Evolutionary conservation across 2,888 invertebrate species (phyloP).

Genomic region (Acronicta alni): DNA sequence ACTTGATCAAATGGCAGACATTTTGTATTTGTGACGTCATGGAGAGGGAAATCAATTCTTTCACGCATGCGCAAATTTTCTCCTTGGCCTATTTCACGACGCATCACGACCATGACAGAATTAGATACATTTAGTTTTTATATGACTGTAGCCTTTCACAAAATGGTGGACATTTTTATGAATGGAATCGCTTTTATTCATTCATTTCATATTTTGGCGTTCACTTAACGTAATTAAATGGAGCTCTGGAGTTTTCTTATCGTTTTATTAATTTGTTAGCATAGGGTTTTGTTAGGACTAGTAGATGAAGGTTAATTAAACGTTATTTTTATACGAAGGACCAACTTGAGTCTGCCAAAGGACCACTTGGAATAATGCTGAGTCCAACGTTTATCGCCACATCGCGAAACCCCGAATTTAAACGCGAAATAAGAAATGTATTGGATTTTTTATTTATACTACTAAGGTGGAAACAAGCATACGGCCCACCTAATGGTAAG

Average conservation of each 20-base stretch:
- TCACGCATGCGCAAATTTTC: conserved; percentile 79
- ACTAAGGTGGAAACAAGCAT: too few species aligned
- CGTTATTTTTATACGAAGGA: background rate
- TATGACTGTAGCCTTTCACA: conserved; percentile 61
- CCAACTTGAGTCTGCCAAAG: background rate
- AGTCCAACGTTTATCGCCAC: background rate
- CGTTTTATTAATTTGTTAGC: conserved; percentile 4
- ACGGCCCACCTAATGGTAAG: too few species aligned
- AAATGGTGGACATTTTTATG: conserved; percentile 80
- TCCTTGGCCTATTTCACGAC: conserved; percentile 81
- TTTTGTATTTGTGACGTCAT: conserved; percentile 84
- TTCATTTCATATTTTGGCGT: conserved; percentile 76
- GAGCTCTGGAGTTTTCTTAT: conserved; percentile 15
- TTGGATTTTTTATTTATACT: background rate
- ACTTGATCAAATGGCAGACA: conserved; percentile 73
- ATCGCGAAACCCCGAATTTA: background rate
- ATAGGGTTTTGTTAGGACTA: background rate
- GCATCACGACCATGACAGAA: conserved; percentile 72
- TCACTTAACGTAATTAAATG: conserved; percentile 62
- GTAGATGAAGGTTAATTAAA: background rate
- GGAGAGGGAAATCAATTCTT: conserved; percentile 79
- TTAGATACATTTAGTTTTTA: conserved; percentile 68
- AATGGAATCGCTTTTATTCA: conserved; percentile 79
- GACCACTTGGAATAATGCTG: background rate
- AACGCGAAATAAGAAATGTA: background rate